Conservation (phyloP, 2,888 invertebrate species). For the Oegoconia quadripuncta region DNA sequence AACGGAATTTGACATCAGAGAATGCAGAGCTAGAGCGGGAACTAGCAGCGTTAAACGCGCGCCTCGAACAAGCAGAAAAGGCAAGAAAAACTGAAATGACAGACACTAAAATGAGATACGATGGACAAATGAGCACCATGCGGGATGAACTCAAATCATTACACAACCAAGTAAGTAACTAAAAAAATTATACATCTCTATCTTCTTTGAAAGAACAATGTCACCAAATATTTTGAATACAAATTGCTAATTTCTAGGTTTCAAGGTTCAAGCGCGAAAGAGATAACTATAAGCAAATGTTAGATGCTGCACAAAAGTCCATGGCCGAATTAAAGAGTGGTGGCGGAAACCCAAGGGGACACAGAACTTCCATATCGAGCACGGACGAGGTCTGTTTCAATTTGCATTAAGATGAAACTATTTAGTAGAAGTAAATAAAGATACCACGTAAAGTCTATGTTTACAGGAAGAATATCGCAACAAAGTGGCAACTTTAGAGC, state of each 20-base stretch:
- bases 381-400: constrained; percentile 86
- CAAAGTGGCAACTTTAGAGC: constrained; percentile 86
- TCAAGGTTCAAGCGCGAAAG: constrained; percentile 91
- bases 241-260: constrained; percentile 53
- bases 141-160: constrained; percentile 90
- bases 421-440: neutral
- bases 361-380: constrained; percentile 83
- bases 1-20: constrained; percentile 87
- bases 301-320: constrained; percentile 91
- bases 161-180: constrained; percentile 87
- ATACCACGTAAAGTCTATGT: neutral
- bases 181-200: too few relatives aligned
- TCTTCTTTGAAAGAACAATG: too few relatives aligned
- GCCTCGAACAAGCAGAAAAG: constrained; percentile 84
- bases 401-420: too few relatives aligned
- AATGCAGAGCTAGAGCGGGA: constrained; percentile 87
- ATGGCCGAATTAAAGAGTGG: constrained; percentile 86
- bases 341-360: constrained; percentile 64
- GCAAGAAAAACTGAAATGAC: constrained; percentile 87
- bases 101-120: constrained; percentile 90
- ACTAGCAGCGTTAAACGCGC: constrained; percentile 83
- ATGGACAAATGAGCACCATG: constrained; percentile 89
- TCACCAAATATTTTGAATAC: too few relatives aligned
- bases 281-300: constrained; percentile 93
- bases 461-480: constrained; percentile 83